Percentiles rank a stretch among this genome's conserved stretches.
These are phyloP conservation scores for Limanda limanda DNA, from an alignment of 2,113 vertebrate species.

Conservation along the genomic window DNA sequence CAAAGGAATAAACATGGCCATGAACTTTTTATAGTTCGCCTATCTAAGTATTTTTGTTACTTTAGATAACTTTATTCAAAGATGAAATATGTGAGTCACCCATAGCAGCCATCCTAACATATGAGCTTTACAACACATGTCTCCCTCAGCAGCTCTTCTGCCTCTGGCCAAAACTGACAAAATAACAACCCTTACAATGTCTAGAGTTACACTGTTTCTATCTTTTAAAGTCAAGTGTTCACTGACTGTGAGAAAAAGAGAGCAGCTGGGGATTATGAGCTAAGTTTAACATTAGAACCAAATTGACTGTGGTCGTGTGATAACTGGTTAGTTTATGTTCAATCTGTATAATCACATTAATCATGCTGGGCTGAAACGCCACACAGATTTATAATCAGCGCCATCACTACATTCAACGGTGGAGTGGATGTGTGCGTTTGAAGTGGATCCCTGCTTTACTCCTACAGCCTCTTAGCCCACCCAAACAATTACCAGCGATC, in stretches of 20 bases:
- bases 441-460: neutral
- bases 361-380: neutral
- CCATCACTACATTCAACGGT: neutral
- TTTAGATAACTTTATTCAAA: no score
- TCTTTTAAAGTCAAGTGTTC: neutral
- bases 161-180: neutral
- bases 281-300: neutral
- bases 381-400: conserved; percentile 2
- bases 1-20: no score
- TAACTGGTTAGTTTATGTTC: neutral
- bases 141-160: neutral
- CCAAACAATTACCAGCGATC: conserved; percentile 4
- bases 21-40: no score
- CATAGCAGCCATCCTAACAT: neutral
- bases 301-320: neutral
- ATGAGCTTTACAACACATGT: neutral
- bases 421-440: neutral
- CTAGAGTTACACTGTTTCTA: neutral
- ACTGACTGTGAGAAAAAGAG: neutral
- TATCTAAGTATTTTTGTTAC: no score
- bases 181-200: neutral
- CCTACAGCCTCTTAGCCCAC: neutral
- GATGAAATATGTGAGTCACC: neutral
- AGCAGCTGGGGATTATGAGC: neutral
- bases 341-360: conserved; percentile 8